Conservation (phyloP, 2,888 invertebrate species). For the Achlya flavicornis region DNA sequence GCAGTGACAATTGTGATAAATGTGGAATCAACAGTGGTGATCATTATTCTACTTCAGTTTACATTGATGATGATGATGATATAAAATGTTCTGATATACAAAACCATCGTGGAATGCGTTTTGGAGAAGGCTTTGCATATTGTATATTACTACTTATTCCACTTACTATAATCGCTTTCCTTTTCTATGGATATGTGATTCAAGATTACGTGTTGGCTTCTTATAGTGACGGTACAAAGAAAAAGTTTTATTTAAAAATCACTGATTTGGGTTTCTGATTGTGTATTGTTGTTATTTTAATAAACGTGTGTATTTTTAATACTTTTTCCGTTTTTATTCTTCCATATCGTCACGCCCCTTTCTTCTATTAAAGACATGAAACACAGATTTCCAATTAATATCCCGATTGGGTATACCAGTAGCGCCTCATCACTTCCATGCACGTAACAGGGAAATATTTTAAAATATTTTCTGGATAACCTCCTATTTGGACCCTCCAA, state of each 20-base stretch:
- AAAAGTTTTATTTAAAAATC: conserved; percentile 36
- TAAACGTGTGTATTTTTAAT: conserved; percentile 22
- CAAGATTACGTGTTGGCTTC: conserved; percentile 28
- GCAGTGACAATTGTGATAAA: background rate
- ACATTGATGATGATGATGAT: conserved; percentile 14
- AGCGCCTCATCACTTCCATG: too few relatives aligned
- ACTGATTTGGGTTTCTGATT: conserved; percentile 67
- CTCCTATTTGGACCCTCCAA: too few relatives aligned
- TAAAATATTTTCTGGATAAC: too few relatives aligned
- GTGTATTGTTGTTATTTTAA: conserved; percentile 18
- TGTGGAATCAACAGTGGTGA: background rate
- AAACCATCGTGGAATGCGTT: conserved; percentile 37
- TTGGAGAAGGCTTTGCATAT: conserved; percentile 54
- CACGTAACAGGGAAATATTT: too few relatives aligned
- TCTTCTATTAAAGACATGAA: too few relatives aligned
- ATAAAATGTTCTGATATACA: background rate
- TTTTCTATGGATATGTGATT: conserved; percentile 54
- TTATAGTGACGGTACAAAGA: background rate
- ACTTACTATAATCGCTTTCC: conserved; percentile 43
- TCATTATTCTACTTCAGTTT: background rate
- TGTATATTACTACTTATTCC: conserved; percentile 64
- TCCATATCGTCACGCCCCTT: too few relatives aligned
- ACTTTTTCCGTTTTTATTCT: background rate
- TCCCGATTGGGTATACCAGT: too few relatives aligned
- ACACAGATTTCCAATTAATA: too few relatives aligned